Conservation (phyloP, 2,888 invertebrate genomes). For the Nipponacmea schrenckii region DNA sequence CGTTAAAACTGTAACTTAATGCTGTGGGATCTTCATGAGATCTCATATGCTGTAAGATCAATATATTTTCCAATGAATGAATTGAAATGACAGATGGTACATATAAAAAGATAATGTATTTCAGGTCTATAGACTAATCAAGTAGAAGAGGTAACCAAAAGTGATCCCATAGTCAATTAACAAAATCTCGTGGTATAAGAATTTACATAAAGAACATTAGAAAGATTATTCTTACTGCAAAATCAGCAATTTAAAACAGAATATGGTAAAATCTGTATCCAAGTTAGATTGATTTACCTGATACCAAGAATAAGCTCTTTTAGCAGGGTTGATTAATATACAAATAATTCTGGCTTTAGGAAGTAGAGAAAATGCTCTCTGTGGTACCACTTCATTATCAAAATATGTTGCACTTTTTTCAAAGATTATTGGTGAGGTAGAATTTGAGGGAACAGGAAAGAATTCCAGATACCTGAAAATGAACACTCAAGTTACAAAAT, state of each 20-base stretch:
- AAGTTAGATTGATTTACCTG: conserved; percentile 71
- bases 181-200: no score
- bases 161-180: no score
- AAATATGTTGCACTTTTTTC: conserved; percentile 99
- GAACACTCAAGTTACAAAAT: conserved; percentile 16
- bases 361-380: conserved; percentile 86
- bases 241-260: no score
- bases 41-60: conserved; percentile 77
- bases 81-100: not conserved
- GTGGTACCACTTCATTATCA: conserved; percentile 92
- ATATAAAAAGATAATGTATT: no score
- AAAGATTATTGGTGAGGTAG: conserved; percentile 74
- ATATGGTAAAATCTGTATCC: no score
- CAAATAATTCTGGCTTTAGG: conserved; percentile 88
- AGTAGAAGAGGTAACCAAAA: no score
- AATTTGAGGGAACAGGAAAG: conserved; percentile 79
- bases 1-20: conserved; percentile 90
- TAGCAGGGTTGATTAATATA: conserved; percentile 72
- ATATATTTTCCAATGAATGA: not conserved
- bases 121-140: no score
- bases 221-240: no score
- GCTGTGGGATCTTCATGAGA: conserved; percentile 92
- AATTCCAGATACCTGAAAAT: conserved; percentile 85
- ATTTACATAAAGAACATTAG: no score
- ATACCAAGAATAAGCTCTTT: conserved; percentile 90